Percentiles rank a stretch among this genome's conserved stretches.
Evolutionary conservation across 2,113 vertebrate species (phyloP).

Genomic region (Tor tambroides): DNA sequence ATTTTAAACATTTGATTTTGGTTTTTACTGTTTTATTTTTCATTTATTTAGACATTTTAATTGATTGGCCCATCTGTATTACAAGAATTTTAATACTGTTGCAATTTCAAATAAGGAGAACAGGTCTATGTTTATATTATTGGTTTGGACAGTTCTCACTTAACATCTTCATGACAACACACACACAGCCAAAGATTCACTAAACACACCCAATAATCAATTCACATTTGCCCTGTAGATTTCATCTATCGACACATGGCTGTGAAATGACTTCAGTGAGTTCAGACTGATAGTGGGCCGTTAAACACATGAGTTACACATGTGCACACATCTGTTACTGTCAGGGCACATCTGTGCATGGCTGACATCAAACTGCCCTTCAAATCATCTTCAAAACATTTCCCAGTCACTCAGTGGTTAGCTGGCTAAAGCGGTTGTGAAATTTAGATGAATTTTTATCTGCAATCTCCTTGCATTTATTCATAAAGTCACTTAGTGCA

Average conservation of each 20-base stretch:
- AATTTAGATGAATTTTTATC: slow-evolving; percentile 53
- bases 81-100: background rate
- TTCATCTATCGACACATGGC: background rate
- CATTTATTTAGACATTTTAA: background rate
- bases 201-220: slow-evolving; percentile 47
- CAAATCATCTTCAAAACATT: slow-evolving; percentile 54
- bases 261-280: slow-evolving; percentile 16
- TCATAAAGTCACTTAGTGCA: slow-evolving; percentile 55
- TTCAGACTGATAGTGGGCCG: background rate
- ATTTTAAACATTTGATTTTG: background rate
- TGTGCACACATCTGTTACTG: slow-evolving; percentile 49
- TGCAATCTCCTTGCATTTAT: slow-evolving; percentile 60
- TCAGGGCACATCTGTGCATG: slow-evolving; percentile 43
- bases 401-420: slow-evolving; percentile 52
- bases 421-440: slow-evolving; percentile 16
- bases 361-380: slow-evolving; percentile 38
- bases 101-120: background rate
- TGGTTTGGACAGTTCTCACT: background rate
- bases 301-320: slow-evolving; percentile 27
- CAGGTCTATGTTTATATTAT: background rate
- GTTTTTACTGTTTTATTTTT: background rate
- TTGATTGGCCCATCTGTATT: background rate
- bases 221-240: background rate
- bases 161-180: background rate
- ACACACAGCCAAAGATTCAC: background rate